A percentile compares a stretch with the other conserved stretches of the same genome.
phyloP scores from a whole-genome alignment of 2,888 invertebrate species.

The Drosophila multiciliata region DNA sequence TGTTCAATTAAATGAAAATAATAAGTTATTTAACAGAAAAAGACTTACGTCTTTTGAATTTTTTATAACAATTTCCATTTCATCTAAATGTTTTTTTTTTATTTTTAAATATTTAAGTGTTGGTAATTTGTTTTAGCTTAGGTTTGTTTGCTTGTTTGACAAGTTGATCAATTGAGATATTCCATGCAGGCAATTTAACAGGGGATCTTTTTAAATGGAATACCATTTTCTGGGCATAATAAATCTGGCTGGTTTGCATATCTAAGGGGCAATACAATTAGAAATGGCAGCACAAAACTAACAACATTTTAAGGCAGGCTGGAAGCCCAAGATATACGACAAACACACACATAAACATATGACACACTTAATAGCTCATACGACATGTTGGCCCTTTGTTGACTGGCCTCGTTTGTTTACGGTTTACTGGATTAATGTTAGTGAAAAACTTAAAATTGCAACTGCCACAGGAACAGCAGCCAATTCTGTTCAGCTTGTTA shows the following conservation, averaged over 20 bases:
- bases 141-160: constrained; percentile 13
- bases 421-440: constrained; percentile 76
- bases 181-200: constrained; percentile 2
- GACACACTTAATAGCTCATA: constrained; percentile 74
- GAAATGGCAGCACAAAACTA: constrained; percentile 60
- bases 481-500: constrained; percentile 66
- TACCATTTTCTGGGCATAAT: constrained; percentile 23
- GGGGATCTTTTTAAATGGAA: constrained; percentile 10
- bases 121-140: constrained; percentile 9
- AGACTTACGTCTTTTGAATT: neutral
- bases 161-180: constrained; percentile 40
- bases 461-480: constrained; percentile 21
- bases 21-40: neutral
- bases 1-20: neutral
- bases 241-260: constrained; percentile 52
- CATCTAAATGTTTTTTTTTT: neutral
- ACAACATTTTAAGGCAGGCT: constrained; percentile 33
- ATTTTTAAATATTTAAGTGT: neutral
- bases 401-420: constrained; percentile 75
- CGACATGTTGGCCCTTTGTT: constrained; percentile 72
- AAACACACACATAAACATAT: constrained; percentile 22
- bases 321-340: constrained; percentile 53
- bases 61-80: neutral
- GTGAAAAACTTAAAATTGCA: constrained; percentile 42
- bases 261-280: constrained; percentile 55